Conservation (phyloP, 2,888 invertebrate genomes). For the Deilephila porcellus region DNA sequence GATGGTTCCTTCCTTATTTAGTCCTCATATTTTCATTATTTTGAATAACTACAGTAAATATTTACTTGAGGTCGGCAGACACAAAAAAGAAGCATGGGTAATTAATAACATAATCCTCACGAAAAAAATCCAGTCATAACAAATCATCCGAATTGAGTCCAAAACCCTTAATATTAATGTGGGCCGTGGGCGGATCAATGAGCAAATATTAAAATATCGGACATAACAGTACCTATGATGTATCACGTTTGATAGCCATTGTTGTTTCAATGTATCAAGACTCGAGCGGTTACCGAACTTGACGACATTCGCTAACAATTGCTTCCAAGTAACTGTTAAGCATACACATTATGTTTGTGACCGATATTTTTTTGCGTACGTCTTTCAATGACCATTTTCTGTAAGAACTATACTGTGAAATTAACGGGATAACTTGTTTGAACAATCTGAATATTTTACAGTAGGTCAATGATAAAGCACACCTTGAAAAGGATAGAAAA, state of each 20-base stretch:
- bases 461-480: too few species aligned
- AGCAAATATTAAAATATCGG: background rate
- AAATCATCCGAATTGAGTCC: background rate
- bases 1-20: too few species aligned
- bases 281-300: constrained; percentile 15
- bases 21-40: too few species aligned
- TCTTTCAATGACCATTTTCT: background rate
- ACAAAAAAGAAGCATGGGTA: too few species aligned
- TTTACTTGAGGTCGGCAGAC: too few species aligned
- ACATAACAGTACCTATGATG: constrained; percentile 17
- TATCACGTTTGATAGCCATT: constrained; percentile 1
- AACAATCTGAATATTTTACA: background rate
- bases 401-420: background rate
- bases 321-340: constrained; percentile 1
- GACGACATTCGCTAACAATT: constrained; percentile 17
- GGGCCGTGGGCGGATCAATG: background rate
- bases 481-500: too few species aligned
- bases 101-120: too few species aligned
- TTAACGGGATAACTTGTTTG: constrained; percentile 1
- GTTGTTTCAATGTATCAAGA: background rate
- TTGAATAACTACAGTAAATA: too few species aligned
- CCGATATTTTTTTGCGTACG: constrained; percentile 19
- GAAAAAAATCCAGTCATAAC: background rate
- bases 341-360: constrained; percentile 5
- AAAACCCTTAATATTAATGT: background rate